Conservation (phyloP, 2,888 invertebrate genomes). For the Cabera pusaria region DNA sequence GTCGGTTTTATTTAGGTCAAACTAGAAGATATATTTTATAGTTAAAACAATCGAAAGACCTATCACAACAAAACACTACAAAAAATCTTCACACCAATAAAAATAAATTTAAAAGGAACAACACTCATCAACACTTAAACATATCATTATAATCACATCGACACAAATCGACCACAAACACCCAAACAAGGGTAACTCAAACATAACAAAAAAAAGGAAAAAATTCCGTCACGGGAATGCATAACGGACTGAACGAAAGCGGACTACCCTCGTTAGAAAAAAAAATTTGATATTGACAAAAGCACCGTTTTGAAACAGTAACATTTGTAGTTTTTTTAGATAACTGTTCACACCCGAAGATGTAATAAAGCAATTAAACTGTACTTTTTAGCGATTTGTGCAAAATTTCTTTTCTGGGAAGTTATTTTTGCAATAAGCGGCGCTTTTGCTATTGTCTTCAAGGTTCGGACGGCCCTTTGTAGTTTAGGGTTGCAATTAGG, state of each 20-base stretch:
- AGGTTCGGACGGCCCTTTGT: slow-evolving; percentile 20
- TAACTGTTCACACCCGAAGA: slow-evolving; percentile 36
- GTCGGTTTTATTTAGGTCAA: too few species aligned
- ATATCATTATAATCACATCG: slow-evolving; percentile 2
- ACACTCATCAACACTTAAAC: too few species aligned
- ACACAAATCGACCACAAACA: slow-evolving; percentile 13
- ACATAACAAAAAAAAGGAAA: slow-evolving; percentile 33
- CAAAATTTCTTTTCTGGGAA: slow-evolving; percentile 75
- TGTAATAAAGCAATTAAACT: slow-evolving; percentile 49
- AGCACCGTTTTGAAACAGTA: slow-evolving; percentile 31
- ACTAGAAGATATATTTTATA: too few species aligned
- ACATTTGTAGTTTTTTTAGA: slow-evolving; percentile 39
- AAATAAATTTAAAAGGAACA: too few species aligned
- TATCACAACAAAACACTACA: too few species aligned
- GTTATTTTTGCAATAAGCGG: slow-evolving; percentile 32
- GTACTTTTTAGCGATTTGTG: slow-evolving; percentile 46
- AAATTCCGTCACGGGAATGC: slow-evolving; percentile 47
- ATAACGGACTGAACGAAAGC: slow-evolving; percentile 43
- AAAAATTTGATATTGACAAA: slow-evolving; percentile 33
- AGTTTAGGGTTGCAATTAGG: slow-evolving; percentile 46
- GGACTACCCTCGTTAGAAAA: slow-evolving; percentile 33
- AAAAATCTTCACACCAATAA: too few species aligned
- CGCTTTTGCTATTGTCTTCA: slow-evolving; percentile 23
- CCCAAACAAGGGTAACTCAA: slow-evolving; percentile 21
- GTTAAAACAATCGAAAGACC: too few species aligned